phyloP scores from a whole-genome alignment of 2,797 vertebrate species.

The Synaphobranchus kaupii region DNA sequence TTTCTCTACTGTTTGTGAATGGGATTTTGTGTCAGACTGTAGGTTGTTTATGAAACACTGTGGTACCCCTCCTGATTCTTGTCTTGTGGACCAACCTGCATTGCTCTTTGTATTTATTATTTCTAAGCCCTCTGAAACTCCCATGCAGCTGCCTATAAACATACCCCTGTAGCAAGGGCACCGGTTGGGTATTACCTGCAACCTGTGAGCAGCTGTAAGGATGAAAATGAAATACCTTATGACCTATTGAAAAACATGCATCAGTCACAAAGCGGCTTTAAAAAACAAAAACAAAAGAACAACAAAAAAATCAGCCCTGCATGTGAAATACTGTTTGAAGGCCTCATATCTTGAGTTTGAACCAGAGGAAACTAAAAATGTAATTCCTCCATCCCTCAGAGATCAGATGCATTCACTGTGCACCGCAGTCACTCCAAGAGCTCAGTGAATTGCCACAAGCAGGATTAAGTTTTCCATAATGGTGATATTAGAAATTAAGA shows the following conservation, averaged over 20 bases:
- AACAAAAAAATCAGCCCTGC: background rate
- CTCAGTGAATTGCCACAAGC: constrained; percentile 22
- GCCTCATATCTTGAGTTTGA: constrained; percentile 39
- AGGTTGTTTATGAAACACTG: background rate
- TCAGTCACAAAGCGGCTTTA: background rate
- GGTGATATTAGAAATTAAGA: constrained; percentile 26
- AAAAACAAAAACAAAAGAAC: background rate
- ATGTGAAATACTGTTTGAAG: constrained; percentile 26
- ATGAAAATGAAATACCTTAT: constrained; percentile 32
- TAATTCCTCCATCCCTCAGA: constrained; percentile 17
- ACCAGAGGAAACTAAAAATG: constrained; percentile 38
- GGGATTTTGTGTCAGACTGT: background rate
- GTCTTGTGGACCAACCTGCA: constrained; percentile 13
- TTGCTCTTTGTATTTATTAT: constrained; percentile 20
- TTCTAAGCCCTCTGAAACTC: constrained; percentile 7
- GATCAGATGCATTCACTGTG: constrained; percentile 25
- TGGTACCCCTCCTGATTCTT: background rate
- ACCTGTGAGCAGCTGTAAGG: background rate
- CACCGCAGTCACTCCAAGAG: constrained; percentile 18
- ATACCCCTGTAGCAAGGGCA: background rate
- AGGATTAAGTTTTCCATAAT: constrained; percentile 10
- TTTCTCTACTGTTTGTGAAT: background rate
- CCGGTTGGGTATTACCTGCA: background rate
- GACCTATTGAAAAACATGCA: constrained; percentile 38
- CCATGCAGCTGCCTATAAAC: background rate